Base-by-base conservation (phyloP, 1,140 invertebrate species). In the Drosophila saltans region DNA sequence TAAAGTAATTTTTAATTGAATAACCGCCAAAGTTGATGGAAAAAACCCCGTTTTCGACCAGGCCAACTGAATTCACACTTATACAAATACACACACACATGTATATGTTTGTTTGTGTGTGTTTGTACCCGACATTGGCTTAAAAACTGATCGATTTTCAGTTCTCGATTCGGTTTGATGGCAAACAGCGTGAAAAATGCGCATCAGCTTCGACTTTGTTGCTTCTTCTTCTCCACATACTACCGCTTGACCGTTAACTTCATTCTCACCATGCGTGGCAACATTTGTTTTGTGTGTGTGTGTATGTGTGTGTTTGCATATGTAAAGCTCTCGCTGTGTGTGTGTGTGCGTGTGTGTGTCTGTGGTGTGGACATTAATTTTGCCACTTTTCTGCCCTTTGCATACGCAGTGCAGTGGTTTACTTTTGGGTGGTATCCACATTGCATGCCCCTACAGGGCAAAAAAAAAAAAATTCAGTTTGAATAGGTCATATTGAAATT, bases 1-100 rank as follows among this genome's bases (percentile, higher is more conserved):
- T 90, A 88, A 91, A 91, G 88, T 91, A 90, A 91, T 90, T 91
- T 91, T 91, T 91, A 90, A 91, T 90, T 91, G 86, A 91, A 90
- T 91, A 90, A 88, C 88, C 88, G 78, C 80, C 73, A 86, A 85
- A 86, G 82, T 85, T 85, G 82, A 86, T 85, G 82, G 74, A 81
- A 80, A 83, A 36, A 83, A 73, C 77, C 72, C 21, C 45, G 45
- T 52, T 66, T 75, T 75, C 56, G 62, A 26, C 24, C 9, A n/a
- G 48, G 41, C 24, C 67, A 65, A 43, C 74, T 39, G 40, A 36
- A 48, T 11, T 16, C 8, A 36, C 0, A 43, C 41, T 62, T n/a
- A n/a, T 26, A 71, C 39, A 69, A 60, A 69, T 63, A 63, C 41
- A 40, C 33, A 59, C 36, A 43, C 69, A 60, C 11, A 8, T 33